Conservation (phyloP, 2,113 vertebrate genomes). For the Elaphurus davidianus region DNA sequence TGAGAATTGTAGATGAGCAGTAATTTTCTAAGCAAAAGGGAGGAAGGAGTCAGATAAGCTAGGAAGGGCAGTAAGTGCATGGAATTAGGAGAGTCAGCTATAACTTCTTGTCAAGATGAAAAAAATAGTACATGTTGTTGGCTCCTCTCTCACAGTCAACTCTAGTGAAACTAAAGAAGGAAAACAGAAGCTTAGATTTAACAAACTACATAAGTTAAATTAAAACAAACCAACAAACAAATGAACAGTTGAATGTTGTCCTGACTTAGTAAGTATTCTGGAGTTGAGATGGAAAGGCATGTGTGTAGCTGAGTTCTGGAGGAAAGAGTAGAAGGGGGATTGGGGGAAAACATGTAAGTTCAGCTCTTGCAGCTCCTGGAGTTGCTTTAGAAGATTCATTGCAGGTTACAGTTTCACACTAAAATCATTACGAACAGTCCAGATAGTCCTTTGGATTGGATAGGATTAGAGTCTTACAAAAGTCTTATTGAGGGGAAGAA, state of each 20-base stretch:
- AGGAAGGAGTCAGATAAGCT: background rate
- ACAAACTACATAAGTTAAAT: background rate
- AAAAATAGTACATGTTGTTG: background rate
- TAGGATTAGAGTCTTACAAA: background rate
- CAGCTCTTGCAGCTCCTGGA: background rate
- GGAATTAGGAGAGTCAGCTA: background rate
- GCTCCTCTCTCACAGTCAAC: background rate
- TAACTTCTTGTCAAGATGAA: background rate
- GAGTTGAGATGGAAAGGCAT: background rate
- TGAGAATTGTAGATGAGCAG: background rate
- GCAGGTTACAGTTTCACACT: background rate
- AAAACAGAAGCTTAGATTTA: background rate
- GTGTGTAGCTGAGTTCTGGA: background rate
- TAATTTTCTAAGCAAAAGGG: background rate
- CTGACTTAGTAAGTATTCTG: background rate
- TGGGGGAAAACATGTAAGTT: background rate
- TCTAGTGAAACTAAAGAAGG: background rate
- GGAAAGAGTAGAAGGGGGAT: background rate
- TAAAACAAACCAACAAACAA: no score
- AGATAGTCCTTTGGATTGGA: background rate
- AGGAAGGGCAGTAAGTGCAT: accelerated
- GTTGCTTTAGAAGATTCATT: background rate
- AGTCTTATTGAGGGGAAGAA: background rate
- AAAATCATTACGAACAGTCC: background rate
- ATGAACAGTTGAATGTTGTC: background rate